Percentiles rank a stretch among this genome's conserved stretches.
Evolutionary conservation across 2,113 vertebrate genomes (phyloP).

Genomic region (Ancistrus triradiatus): DNA sequence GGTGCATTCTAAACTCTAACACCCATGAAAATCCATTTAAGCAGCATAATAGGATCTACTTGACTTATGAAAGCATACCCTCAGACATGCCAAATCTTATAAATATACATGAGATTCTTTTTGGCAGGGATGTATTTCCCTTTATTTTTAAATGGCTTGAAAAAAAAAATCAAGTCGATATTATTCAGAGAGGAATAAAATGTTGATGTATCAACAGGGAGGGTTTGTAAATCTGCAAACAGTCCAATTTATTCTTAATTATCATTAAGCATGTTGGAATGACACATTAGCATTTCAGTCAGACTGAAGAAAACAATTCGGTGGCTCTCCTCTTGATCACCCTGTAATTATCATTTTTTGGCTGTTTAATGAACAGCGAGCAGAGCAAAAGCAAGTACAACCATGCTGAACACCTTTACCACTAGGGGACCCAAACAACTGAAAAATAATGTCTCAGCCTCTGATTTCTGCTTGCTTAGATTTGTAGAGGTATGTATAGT

Average conservation of each 20-base stretch:
- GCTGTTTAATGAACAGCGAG: slow-evolving; percentile 36
- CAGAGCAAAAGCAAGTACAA: slow-evolving; percentile 12
- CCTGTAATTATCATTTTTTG: slow-evolving; percentile 54
- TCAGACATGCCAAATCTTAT: slow-evolving; percentile 53
- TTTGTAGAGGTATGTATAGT: slow-evolving; percentile 14
- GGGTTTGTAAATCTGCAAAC: slow-evolving; percentile 43
- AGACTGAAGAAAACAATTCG: slow-evolving; percentile 55
- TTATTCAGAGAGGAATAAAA: slow-evolving; percentile 7
- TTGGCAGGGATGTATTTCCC: slow-evolving; percentile 12
- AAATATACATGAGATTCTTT: slow-evolving; percentile 45
- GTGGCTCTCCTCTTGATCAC: slow-evolving; percentile 50
- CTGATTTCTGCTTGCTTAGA: slow-evolving; percentile 8
- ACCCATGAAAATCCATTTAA: slow-evolving; percentile 72
- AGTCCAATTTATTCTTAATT: slow-evolving; percentile 47
- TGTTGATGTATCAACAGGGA: slow-evolving; percentile 34
- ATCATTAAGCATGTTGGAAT: slow-evolving; percentile 54
- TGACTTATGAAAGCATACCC: slow-evolving; percentile 52
- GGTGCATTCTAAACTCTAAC: slow-evolving; percentile 63
- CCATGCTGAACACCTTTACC: slow-evolving; percentile 40
- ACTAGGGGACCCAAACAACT: slow-evolving; percentile 47
- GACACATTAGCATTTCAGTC: slow-evolving; percentile 53
- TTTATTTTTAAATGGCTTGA: slow-evolving; percentile 11
- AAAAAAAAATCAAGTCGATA: background rate
- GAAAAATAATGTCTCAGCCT: slow-evolving; percentile 24
- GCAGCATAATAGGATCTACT: slow-evolving; percentile 69